Base-by-base conservation (phyloP, 1,140 invertebrate genomes). In the Caenorhabditis brenneri region DNA sequence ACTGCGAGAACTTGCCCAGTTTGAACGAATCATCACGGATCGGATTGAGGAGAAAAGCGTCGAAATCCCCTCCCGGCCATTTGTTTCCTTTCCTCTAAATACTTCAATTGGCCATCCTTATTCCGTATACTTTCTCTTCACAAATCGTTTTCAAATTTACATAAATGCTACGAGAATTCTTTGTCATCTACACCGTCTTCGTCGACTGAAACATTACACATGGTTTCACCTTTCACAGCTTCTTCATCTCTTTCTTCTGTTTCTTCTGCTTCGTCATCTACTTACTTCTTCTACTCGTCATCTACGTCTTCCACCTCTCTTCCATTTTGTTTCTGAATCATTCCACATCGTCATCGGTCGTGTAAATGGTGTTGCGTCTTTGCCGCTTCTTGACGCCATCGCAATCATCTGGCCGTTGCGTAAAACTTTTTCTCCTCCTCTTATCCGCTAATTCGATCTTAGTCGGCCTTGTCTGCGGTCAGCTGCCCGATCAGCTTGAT, bases 401-500 rank as follows among this genome's bases (percentile, higher is more conserved):
- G 51, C 33, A 16, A 19, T 60, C 83, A 80, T 48, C 83, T 31
- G 46, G 46, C 19, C 49, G 46, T 80, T 33, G 46, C 78, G 78
- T 22, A 51, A 80, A 78, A 42, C 39, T 82, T 51, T 60, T 82
- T 55, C 80, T 83, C 53, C 65, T 82, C 49, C 69, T 83, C 49
- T 65, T 85, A 48, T 51, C 79, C 29, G 49, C 53, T 36, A 48
- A 55, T 58, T 55, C 36, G n/a, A 55, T 46, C 65, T 46, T 49
- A 83, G 29, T 46, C 33, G 39, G 87, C 86, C 33, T 88, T 42
- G 65, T 74, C 10, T 0, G 9, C 36, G 36, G 65, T 74, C 65
- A 88, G 46, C 84, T 89, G 49, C 89, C 89, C 19, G 74, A 86
- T 29, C 81, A 91, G 15, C 83, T 90, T 42, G 90, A 90, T 83